A percentile compares a stretch with the other conserved stretches of the same genome.
These are phyloP conservation scores for Rhabdornis inornatus DNA, from an alignment of 2,113 vertebrate genomes.

Conservation along the genomic window DNA sequence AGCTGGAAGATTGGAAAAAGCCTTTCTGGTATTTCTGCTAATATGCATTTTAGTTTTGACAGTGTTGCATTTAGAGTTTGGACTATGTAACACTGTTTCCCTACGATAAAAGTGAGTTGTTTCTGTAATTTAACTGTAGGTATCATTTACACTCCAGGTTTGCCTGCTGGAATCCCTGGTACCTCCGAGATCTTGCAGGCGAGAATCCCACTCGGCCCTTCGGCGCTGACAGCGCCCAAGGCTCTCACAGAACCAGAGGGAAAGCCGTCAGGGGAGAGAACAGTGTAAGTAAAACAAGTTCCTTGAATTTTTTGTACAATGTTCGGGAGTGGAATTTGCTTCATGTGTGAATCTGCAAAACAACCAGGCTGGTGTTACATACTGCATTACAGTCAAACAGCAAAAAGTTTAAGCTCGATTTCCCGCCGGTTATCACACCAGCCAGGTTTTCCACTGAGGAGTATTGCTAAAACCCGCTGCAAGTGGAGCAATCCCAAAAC, in stretches of 20 bases:
- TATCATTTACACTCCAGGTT: background rate
- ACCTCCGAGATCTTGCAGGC: fast-evolving
- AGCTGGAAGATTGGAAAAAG: background rate
- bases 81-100: background rate
- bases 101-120: background rate
- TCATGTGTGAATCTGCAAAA: background rate
- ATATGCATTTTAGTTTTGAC: background rate
- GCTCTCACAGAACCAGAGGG: background rate
- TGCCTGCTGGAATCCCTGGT: background rate
- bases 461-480: background rate
- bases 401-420: background rate
- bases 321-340: background rate
- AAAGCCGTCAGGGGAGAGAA: fast-evolving
- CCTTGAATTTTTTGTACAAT: fast-evolving
- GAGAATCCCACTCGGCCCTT: fast-evolving
- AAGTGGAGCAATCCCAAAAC: background rate
- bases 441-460: background rate
- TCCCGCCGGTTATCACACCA: background rate
- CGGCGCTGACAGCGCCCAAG: fast-evolving
- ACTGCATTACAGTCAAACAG: background rate
- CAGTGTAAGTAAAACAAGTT: fast-evolving
- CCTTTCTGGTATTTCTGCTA: background rate
- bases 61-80: background rate
- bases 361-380: background rate
- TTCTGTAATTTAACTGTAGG: background rate